Base-by-base conservation (phyloP, 2,888 invertebrate genomes). In the Dolichopus griseipennis region DNA sequence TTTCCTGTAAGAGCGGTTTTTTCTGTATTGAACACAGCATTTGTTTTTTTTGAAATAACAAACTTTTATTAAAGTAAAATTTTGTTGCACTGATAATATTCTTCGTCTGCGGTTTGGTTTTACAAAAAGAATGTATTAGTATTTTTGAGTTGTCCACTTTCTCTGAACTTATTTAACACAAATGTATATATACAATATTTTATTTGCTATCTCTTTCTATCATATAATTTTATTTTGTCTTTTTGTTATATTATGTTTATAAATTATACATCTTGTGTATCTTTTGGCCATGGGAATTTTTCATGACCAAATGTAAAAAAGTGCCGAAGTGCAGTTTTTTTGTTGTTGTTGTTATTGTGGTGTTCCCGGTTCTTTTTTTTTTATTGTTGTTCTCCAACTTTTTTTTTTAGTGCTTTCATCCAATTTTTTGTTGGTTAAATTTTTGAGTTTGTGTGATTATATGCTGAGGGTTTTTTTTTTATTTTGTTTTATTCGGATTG, bases 291-390 rank as follows among this genome's bases (percentile, higher is more conserved):
- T 52, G 52, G 52, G 52, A 52, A 52, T n/a, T 52, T 52, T 52
- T 8, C 12, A 10, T 8, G 37, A 37, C 27, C 27, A 9, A n/a
- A 52, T 18, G 52, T 12, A 15, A 12, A n/a, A 18, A 18, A 18
- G 52, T 52, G 52, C n/a, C 52, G 52, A 52, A 52, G n/a, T 52
- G 52, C 52, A 52, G 18, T 52, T 52, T 52, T 52, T 52, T 52
- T 27, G n/a, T 27, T 27, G 2, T 27, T 27, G 27, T 27, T 27
- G n/a, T 27, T 27, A 27, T 5, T 27, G 15, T 52, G 52, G n/a
- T 52, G 52, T 52, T n/a, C 52, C 52, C 18, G 52, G 9, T 52
- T 52, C 15, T n/a, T 52, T 6, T 52, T 37, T 37, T 52, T 1
- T 52, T 52, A 2, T 52, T n/a, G 9, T 52, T 52, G 9, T 52